A percentile compares a stretch with the other conserved stretches of the same genome.
phyloP scores from a whole-genome alignment of 2,888 invertebrate species.

The Entomobrya proxima region DNA sequence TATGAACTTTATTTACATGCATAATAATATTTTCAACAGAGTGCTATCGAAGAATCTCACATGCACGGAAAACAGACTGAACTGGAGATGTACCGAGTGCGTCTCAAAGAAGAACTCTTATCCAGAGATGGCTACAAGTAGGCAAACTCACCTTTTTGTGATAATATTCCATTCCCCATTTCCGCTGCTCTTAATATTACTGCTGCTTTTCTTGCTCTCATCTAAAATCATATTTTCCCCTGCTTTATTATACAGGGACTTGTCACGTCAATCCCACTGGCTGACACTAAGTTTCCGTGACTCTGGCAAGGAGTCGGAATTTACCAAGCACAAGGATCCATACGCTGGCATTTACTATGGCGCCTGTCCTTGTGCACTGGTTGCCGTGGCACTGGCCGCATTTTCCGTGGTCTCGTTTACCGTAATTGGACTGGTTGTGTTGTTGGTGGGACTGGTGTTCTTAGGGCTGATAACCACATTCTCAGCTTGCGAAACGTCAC shows the following conservation, averaged over 20 bases:
- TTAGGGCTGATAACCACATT: slow-evolving; percentile 76
- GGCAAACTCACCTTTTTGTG: slow-evolving; percentile 77
- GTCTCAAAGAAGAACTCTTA: slow-evolving; percentile 89
- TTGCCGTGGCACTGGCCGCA: slow-evolving; percentile 72
- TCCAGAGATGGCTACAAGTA: slow-evolving; percentile 90
- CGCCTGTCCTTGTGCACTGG: slow-evolving; percentile 78
- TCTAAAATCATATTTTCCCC: too few species aligned
- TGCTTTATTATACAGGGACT: slow-evolving; percentile 79
- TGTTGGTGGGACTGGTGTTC: slow-evolving; percentile 76
- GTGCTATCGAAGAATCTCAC: slow-evolving; percentile 76
- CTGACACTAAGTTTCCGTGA: slow-evolving; percentile 84
- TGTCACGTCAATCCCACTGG: slow-evolving; percentile 83
- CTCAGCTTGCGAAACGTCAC: slow-evolving; percentile 74
- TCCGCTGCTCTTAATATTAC: too few species aligned
- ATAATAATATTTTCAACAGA: too few species aligned
- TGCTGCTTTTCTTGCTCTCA: background rate
- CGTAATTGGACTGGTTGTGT: slow-evolving; percentile 76
- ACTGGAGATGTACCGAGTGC: slow-evolving; percentile 87
- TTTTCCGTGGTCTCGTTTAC: slow-evolving; percentile 74
- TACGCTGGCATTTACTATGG: slow-evolving; percentile 74
- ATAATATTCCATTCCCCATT: background rate
- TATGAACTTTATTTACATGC: background rate
- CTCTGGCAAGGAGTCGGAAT: slow-evolving; percentile 83
- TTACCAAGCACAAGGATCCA: slow-evolving; percentile 78
- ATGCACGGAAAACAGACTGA: slow-evolving; percentile 78